Evolutionary conservation across 2,113 vertebrate species (phyloP).

Genomic region (Peromyscus maniculatus): DNA sequence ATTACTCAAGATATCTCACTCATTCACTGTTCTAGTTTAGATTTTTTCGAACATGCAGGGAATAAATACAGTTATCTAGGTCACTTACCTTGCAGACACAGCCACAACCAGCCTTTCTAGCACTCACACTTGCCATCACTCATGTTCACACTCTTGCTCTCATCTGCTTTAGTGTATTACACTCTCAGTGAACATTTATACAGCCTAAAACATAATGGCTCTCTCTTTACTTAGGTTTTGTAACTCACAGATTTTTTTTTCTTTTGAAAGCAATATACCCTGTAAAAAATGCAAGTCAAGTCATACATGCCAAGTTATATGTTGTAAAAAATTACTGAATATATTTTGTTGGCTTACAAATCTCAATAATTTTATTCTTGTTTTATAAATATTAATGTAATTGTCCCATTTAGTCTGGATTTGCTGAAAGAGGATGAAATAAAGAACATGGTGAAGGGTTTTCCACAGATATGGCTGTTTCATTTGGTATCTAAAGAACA

Average conservation of each 20-base stretch:
- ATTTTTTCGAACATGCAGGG: not conserved
- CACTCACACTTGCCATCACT: not conserved
- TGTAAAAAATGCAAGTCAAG: conserved; percentile 61
- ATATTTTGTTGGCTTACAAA: conserved; percentile 40
- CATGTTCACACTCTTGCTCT: not conserved
- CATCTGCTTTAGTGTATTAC: not conserved
- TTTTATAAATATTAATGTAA: conserved; percentile 55
- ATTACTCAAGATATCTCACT: not conserved
- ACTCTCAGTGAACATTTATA: not conserved
- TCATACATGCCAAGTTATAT: not conserved
- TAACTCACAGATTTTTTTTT: conserved; percentile 14
- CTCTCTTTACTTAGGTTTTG: not conserved
- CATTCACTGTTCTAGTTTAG: not conserved
- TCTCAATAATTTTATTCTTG: not conserved
- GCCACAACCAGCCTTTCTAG: not conserved
- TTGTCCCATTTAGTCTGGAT: not conserved
- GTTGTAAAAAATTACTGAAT: not conserved
- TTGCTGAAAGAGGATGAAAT: not conserved
- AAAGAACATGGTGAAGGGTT: not conserved
- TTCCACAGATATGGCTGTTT: not conserved
- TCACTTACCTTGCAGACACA: not conserved
- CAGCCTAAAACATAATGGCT: not conserved
- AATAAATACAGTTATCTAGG: not conserved
- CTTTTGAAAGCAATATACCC: conserved; percentile 22
- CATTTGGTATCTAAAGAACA: not conserved